Percentiles rank a stretch among this genome's conserved stretches.
Evolutionary conservation across 2,113 vertebrate genomes (phyloP).

Genomic region (Eptesicus fuscus): DNA sequence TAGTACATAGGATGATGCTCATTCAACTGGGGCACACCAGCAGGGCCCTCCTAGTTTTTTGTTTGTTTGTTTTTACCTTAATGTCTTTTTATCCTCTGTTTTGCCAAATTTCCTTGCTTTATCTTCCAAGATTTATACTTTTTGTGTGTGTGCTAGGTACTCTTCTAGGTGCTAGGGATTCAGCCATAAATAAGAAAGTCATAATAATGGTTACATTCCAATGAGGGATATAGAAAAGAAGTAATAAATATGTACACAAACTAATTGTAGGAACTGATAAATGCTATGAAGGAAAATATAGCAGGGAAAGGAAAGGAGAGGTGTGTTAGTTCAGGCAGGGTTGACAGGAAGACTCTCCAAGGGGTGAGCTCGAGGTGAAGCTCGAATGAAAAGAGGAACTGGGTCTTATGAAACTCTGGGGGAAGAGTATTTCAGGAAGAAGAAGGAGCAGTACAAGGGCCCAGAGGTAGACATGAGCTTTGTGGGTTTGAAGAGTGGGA

Average conservation of each 20-base stretch:
- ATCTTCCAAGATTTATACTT: background rate
- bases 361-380: background rate
- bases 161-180: background rate
- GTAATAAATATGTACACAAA: background rate
- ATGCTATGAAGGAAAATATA: background rate
- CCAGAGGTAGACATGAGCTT: background rate
- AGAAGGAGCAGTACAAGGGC: background rate
- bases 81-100: slow-evolving; percentile 4
- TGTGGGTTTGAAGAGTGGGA: background rate
- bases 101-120: background rate
- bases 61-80: background rate
- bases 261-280: background rate
- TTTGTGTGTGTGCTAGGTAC: background rate
- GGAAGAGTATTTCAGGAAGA: background rate
- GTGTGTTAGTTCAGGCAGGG: background rate
- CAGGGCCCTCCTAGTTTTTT: background rate
- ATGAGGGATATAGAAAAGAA: background rate
- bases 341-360: background rate
- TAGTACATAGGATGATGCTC: too few species aligned
- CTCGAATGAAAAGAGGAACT: background rate
- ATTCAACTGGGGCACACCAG: too few species aligned
- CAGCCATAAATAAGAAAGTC: background rate
- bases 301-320: background rate
- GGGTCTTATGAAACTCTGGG: background rate
- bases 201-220: background rate